These are phyloP conservation scores for Neoitamus cyanurus DNA, from an alignment of 2,888 invertebrate species.

Conservation along the genomic window DNA sequence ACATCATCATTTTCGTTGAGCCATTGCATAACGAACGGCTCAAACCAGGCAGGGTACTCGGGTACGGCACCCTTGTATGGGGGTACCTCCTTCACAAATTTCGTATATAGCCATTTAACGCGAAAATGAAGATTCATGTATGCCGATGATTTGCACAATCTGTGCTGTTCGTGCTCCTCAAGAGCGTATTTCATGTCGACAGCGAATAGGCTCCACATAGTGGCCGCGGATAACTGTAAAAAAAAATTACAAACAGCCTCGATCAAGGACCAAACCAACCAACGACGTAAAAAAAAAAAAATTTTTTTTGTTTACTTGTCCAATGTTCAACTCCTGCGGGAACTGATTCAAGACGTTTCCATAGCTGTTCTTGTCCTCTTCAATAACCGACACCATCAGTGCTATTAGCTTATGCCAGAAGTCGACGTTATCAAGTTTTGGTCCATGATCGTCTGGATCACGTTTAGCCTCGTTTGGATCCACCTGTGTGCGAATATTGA, in stretches of 20 bases:
- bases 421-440: slow-evolving; percentile 88
- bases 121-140: slow-evolving; percentile 99
- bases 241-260: neutral
- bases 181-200: slow-evolving; percentile 97
- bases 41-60: slow-evolving; percentile 99
- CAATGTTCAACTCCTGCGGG: slow-evolving; percentile 98
- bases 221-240: slow-evolving; percentile 90
- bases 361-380: slow-evolving; percentile 98
- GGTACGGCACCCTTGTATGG: slow-evolving; percentile 97
- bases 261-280: slow-evolving; percentile 46
- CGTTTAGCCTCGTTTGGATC: slow-evolving; percentile 91
- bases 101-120: slow-evolving; percentile 97
- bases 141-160: slow-evolving; percentile 96
- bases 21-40: slow-evolving; percentile 99
- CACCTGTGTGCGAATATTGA: slow-evolving; percentile 68
- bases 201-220: slow-evolving; percentile 97
- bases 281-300: neutral
- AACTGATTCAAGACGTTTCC: slow-evolving; percentile 98
- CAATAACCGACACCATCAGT: slow-evolving; percentile 97
- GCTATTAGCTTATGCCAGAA: slow-evolving; percentile 99
- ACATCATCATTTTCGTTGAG: slow-evolving; percentile 99
- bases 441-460: slow-evolving; percentile 88
- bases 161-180: slow-evolving; percentile 96
- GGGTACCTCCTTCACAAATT: slow-evolving; percentile 97
- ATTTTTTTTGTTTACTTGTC: slow-evolving; percentile 74